Base-by-base conservation (phyloP, 1,140 invertebrate species). In the Ceratosolen fusciceps region DNA sequence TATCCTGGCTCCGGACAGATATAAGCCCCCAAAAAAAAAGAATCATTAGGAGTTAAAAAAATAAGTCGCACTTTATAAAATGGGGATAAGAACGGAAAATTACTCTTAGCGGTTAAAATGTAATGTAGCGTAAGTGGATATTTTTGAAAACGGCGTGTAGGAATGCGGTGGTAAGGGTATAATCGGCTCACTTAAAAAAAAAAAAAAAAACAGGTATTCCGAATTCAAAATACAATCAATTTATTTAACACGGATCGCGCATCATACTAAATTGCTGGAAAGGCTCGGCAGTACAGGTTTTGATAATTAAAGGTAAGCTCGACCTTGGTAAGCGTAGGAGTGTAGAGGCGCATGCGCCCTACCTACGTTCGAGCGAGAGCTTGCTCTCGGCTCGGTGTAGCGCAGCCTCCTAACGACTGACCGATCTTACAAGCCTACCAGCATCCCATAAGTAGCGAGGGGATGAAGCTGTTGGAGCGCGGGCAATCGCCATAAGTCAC, bases 381-480 rank as follows among this genome's bases (percentile, higher is more conserved):
- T 65, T 34, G 7, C 16, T 65, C 31, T 52, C 19, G 31, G 0
- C 68, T 2, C 4, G 2, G 7, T 24, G 54, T 52, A 24, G 16
- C 49, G 24, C 58, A 54, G 29, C 24, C 31, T 26, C 49, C 74
- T 65, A 62, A 47, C 60, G 26, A 31, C 54, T 21, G 24, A 72
- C 12, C 70, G 52, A 73, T 72, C 70, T 72, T 65, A 73, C 77
- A 52, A 79, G 77, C 29, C 56, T 73, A 79, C 76, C 39, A 56
- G 47, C 49, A 75, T 65, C 52, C 37, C 58, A 49, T 74, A 60
- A 52, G 43, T 24, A 52, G 24, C 29, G n/a, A 39, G 47, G 72
- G 72, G 78, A 80, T 80, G 78, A 80, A 80, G 78, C 74, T 80
- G 78, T 80, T 67, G 10, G 58, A 12, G 24, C n/a, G 19, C 39